phyloP scores from a whole-genome alignment of 2,797 vertebrate species.

The Hephaestus fuliginosus region DNA sequence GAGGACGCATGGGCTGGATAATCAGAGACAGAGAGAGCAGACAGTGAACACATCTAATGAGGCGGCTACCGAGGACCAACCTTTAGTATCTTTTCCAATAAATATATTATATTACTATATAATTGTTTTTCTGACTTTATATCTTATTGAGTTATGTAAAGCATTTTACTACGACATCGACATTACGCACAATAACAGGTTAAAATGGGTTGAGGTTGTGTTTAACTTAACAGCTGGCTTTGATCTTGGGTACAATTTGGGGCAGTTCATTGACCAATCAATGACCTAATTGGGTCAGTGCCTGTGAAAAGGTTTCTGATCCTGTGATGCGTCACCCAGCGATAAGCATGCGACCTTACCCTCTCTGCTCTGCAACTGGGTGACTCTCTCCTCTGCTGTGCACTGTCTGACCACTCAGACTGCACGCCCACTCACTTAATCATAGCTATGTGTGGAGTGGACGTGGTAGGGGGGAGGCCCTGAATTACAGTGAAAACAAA shows the following conservation, averaged over 20 bases:
- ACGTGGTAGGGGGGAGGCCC: background rate
- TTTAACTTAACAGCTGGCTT: slow-evolving; percentile 5
- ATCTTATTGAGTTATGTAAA: background rate
- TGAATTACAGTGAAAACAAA: slow-evolving; percentile 54
- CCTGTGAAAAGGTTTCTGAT: background rate
- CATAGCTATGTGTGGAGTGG: slow-evolving; percentile 43
- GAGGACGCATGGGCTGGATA: slow-evolving; percentile 94
- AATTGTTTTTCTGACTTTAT: background rate
- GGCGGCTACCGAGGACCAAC: background rate
- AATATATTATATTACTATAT: background rate
- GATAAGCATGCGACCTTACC: slow-evolving; percentile 21
- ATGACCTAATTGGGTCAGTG: background rate
- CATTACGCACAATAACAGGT: background rate
- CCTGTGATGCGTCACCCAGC: slow-evolving; percentile 16
- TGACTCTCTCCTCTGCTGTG: slow-evolving; percentile 4
- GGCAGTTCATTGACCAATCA: slow-evolving; percentile 3
- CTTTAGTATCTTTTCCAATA: background rate
- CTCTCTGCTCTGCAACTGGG: slow-evolving; percentile 24
- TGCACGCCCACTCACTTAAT: slow-evolving; percentile 37
- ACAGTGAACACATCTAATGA: background rate
- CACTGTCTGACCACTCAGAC: slow-evolving; percentile 21
- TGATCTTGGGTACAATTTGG: background rate
- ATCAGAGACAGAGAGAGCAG: background rate
- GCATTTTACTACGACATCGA: background rate
- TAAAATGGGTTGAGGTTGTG: background rate